These are phyloP conservation scores for Acarapis woodi DNA, from an alignment of 1,140 invertebrate genomes.

Conservation along the genomic window DNA sequence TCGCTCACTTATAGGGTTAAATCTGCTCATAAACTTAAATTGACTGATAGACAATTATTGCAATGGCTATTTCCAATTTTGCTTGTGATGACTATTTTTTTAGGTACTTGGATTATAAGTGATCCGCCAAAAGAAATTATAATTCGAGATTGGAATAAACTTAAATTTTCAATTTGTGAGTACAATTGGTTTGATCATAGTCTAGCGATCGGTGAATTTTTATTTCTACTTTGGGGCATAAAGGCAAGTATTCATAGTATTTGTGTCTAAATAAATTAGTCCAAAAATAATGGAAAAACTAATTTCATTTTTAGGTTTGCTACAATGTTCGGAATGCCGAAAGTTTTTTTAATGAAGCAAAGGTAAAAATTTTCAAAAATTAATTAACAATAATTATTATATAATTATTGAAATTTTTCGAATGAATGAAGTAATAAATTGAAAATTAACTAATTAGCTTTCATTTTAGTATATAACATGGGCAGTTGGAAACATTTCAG, in stretches of 20 bases:
- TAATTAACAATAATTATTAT: too few species aligned
- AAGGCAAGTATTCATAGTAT: too few species aligned
- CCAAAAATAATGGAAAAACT: too few species aligned
- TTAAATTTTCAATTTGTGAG: conserved; percentile 60
- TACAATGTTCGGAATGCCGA: conserved; percentile 63
- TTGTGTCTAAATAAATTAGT: too few species aligned
- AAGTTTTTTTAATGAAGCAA: conserved; percentile 65
- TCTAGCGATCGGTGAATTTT: conserved; percentile 50
- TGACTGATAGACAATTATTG: conserved; percentile 60
- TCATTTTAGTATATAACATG: conserved; percentile 65
- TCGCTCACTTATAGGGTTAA: conserved; percentile 77
- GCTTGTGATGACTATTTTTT: conserved; percentile 53
- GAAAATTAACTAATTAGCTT: too few species aligned
- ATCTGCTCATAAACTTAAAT: conserved; percentile 61
- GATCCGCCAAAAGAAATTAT: conserved; percentile 39
- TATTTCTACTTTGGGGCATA: conserved; percentile 65
- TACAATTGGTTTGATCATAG: conserved; percentile 82
- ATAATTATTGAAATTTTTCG: too few species aligned
- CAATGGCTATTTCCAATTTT: conserved; percentile 72
- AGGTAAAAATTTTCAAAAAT: too few species aligned
- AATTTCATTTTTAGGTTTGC: too few species aligned
- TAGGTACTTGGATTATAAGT: conserved; percentile 60
- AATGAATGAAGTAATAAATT: too few species aligned
- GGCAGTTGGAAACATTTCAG: conserved; percentile 72
- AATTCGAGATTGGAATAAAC: conserved; percentile 34